A percentile compares a stretch with the other conserved stretches of the same genome.
Conservation (phyloP, 2,113 vertebrate genomes). For the Regulus satrapa region DNA sequence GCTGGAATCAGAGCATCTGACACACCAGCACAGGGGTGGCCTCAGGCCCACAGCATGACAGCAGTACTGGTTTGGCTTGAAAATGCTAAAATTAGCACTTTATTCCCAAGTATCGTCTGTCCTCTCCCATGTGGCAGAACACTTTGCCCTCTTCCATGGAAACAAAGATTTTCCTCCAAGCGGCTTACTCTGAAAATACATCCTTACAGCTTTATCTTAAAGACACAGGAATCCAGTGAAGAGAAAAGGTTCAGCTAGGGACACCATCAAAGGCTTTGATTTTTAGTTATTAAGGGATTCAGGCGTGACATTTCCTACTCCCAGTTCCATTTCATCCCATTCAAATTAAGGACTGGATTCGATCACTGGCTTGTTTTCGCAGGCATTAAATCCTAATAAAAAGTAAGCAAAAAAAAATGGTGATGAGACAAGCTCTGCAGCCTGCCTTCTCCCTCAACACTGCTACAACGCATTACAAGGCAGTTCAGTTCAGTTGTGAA, state of each 20-base stretch:
- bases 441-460: neutral
- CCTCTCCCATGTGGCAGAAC: neutral
- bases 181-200: neutral
- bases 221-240: neutral
- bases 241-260: neutral
- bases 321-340: neutral
- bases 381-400: constrained; percentile 3
- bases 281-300: neutral
- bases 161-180: neutral
- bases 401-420: neutral
- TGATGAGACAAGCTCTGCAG: neutral
- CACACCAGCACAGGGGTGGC: neutral
- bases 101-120: neutral
- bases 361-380: constrained; percentile 8
- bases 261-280: neutral
- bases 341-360: constrained; percentile 16
- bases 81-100: constrained; percentile 26
- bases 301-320: neutral
- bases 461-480: neutral
- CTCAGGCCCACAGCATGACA: neutral
- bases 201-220: neutral
- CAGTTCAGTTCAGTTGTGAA: neutral
- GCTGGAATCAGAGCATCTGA: neutral
- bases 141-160: neutral
- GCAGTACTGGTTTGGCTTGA: neutral